phyloP scores from a whole-genome alignment of 2,888 invertebrate genomes.

The Tortrix viridana region DNA sequence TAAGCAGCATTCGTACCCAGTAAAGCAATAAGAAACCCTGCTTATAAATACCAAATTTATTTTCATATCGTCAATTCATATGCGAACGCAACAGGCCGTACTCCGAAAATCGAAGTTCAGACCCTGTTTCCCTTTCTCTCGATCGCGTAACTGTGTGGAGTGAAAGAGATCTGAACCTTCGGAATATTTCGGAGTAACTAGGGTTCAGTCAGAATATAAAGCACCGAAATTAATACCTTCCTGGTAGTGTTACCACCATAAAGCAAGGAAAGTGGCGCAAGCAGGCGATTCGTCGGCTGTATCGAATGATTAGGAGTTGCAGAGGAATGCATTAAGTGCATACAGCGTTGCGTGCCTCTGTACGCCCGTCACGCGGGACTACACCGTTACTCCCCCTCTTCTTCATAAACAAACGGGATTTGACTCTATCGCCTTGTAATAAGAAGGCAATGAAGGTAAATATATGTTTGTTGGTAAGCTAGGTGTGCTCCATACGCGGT shows the following conservation, averaged over 20 bases:
- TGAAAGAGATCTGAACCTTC: too few relatives aligned
- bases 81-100: constrained; percentile 13
- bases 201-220: constrained; percentile 27
- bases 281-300: constrained; percentile 48
- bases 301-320: constrained; percentile 43
- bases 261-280: constrained; percentile 48
- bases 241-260: constrained; percentile 20
- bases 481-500: constrained; percentile 43
- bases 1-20: neutral
- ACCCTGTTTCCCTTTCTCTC: too few relatives aligned
- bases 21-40: constrained; percentile 9
- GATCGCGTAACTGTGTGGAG: too few relatives aligned
- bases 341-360: constrained; percentile 47
- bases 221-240: constrained; percentile 30
- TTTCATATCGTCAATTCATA: constrained; percentile 19
- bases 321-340: constrained; percentile 66
- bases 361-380: constrained; percentile 60
- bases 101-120: too few relatives aligned
- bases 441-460: constrained; percentile 44
- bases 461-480: constrained; percentile 37
- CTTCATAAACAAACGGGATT: constrained; percentile 46
- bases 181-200: too few relatives aligned
- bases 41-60: constrained; percentile 35
- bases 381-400: constrained; percentile 59
- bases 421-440: constrained; percentile 46